A percentile compares a stretch with the other conserved stretches of the same genome.
These are phyloP conservation scores for Apodemus sylvaticus DNA, from an alignment of 2,113 vertebrate species.

Conservation along the genomic window DNA sequence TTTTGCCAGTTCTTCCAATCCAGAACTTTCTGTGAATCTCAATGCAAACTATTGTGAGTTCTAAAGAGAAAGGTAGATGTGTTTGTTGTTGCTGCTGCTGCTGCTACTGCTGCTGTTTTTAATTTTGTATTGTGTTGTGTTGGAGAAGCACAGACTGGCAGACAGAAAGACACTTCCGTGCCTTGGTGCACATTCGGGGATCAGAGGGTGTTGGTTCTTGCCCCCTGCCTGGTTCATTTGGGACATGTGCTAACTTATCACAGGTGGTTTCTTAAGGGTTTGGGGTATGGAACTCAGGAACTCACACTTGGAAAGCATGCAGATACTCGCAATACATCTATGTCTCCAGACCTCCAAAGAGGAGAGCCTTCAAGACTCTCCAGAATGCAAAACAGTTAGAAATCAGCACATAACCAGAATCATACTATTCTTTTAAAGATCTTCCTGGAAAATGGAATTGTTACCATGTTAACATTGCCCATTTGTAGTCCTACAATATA, in stretches of 20 bases:
- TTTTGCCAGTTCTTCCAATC: slow-evolving; percentile 16
- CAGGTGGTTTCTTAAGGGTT: not conserved
- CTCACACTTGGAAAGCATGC: not conserved
- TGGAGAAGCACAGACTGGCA: not conserved
- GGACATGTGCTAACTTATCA: not conserved
- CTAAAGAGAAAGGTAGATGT: not conserved
- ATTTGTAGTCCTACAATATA: not conserved
- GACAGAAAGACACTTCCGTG: not conserved
- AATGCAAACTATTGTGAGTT: not conserved
- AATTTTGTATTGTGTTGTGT: not conserved
- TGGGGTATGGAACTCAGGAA: not conserved
- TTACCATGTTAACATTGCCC: slow-evolving; percentile 6
- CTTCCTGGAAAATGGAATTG: slow-evolving; percentile 64
- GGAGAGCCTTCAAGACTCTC: not conserved
- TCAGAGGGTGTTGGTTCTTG: not conserved
- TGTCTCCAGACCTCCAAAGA: not conserved
- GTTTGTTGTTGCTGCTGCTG: not conserved
- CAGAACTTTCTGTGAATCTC: not conserved
- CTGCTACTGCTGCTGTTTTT: too few relatives aligned
- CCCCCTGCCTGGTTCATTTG: not conserved
- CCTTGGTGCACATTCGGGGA: not conserved
- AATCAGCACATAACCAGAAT: slow-evolving; percentile 53
- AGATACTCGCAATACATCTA: not conserved
- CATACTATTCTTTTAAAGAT: slow-evolving; percentile 65
- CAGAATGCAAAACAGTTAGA: slow-evolving; percentile 37